Evolutionary conservation across 2,113 vertebrate genomes (phyloP).

Genomic region (Hydropotes inermis): DNA sequence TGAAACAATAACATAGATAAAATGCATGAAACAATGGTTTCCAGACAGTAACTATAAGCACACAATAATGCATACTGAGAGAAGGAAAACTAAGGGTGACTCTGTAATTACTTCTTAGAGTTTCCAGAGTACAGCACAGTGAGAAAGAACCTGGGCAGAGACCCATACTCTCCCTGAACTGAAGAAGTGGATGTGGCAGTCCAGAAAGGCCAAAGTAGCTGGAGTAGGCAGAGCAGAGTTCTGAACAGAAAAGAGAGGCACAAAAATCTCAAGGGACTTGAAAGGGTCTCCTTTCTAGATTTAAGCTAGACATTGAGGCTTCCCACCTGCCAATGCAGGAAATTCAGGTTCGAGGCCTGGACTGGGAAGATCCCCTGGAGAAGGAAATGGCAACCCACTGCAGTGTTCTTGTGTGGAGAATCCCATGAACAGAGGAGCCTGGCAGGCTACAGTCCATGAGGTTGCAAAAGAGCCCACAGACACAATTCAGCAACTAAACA

Average conservation of each 20-base stretch:
- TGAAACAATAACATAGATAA: not conserved
- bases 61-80: not conserved
- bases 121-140: not conserved
- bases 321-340: not conserved
- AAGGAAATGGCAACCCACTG: not conserved
- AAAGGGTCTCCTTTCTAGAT: not conserved
- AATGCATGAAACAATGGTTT: not conserved
- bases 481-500: not conserved
- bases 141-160: not conserved
- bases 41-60: not conserved
- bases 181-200: not conserved
- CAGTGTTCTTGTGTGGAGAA: not conserved
- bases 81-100: not conserved
- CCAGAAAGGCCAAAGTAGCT: not conserved
- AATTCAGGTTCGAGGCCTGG: not conserved
- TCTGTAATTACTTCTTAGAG: not conserved
- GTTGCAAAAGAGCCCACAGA: not conserved
- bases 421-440: not conserved
- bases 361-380: not conserved
- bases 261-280: not conserved
- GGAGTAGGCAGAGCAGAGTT: not conserved
- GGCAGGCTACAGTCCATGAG: not conserved
- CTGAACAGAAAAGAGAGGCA: not conserved
- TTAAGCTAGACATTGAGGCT: not conserved
- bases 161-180: not conserved